Evolutionary conservation across 2,797 vertebrate species (phyloP), one percentile per base, ranked within the genome.

Genomic region (Pseudochromis fuscus): DNA sequence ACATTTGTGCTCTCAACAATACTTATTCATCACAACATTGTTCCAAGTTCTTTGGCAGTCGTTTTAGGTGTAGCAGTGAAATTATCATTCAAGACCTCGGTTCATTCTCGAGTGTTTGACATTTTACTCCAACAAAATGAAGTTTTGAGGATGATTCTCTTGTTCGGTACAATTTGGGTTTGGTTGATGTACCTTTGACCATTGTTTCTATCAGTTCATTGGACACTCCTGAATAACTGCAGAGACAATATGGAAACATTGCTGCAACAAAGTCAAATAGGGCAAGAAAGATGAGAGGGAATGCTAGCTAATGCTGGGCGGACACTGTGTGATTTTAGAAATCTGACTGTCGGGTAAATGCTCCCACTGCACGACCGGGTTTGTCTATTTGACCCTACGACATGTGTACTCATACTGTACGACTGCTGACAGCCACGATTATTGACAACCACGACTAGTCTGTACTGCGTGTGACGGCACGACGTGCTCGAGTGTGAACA

Each of bases 21-120:
- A 27, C 35, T 74, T 53, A 30, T 51, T 74, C 56, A 65, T 27
- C 23, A 49, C 33, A 66, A 66, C 69, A 52, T 19, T 12, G 6
- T 16, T 58, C 55, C 50, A 53, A 23, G 69, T 55, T 60, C 48
- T 44, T 71, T 78, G 74, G 82, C 74, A 76, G 79, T 33, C 55
- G 37, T 58, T 53, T 38, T 12, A 30, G 61, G 30, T 50, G 2
- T 7, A 30, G n/a, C 18, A 21, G 50, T 15, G 19, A 60, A 72
- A 79, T 68, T 25, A 51, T 30, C 60, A 31, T 57, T 67, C 2
- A 13, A 18, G 24, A 33, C 28, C 24, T 53, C 21, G 35, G 6
- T 40, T 52, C 4, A 38, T 28, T 38, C 37, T 45, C 25, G 51
- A 46, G 25, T 2, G 1, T 31, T 15, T 53, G 35, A 25, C 28